Percentiles rank a stretch among this genome's conserved stretches.
phyloP scores from a whole-genome alignment of 1,140 invertebrate genomes.

The Pemphigus obesinymphae region DNA sequence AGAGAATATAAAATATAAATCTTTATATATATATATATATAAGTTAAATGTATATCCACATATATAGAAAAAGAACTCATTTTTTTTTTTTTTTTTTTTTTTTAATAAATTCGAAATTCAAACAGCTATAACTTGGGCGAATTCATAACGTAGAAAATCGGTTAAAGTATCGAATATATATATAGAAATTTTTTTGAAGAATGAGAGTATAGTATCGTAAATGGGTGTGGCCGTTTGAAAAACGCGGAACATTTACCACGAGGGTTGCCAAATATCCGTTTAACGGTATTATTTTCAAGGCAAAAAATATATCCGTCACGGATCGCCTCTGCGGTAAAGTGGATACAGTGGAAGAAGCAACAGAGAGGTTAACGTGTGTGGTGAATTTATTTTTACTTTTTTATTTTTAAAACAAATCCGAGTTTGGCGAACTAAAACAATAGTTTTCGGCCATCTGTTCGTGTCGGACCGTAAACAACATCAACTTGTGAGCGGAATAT shows the following conservation, averaged over 20 bases:
- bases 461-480: not conserved
- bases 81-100: too few relatives aligned
- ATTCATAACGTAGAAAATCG: too few relatives aligned
- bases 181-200: too few relatives aligned
- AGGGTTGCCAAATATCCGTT: not conserved
- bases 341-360: not conserved
- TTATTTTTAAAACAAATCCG: not conserved
- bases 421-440: not conserved
- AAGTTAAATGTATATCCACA: too few relatives aligned
- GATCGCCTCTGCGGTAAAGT: too few relatives aligned
- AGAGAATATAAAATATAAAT: too few relatives aligned
- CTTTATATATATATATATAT: too few relatives aligned
- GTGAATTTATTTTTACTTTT: not conserved
- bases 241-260: not conserved
- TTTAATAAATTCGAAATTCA: not conserved
- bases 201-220: too few relatives aligned
- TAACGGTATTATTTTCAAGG: not conserved
- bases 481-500: not conserved
- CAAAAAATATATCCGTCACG: not conserved
- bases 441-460: slow-evolving; percentile 3
- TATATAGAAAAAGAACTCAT: too few relatives aligned
- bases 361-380: not conserved
- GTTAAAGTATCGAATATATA: too few relatives aligned
- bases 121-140: too few relatives aligned
- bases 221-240: not conserved